These are phyloP conservation scores for Erebia palarica DNA, from an alignment of 2,888 invertebrate species.

Conservation along the genomic window DNA sequence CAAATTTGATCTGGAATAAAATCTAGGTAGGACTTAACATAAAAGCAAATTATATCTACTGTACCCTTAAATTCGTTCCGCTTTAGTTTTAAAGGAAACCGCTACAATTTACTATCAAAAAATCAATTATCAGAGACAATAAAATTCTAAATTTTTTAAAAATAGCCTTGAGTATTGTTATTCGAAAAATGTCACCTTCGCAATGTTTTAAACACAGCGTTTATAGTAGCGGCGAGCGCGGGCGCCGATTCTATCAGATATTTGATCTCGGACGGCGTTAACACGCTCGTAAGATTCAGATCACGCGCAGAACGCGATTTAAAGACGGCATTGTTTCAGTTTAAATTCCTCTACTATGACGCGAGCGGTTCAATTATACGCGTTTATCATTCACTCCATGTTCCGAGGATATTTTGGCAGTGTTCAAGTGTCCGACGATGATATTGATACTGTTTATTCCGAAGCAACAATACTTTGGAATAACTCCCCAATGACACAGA, in stretches of 20 bases:
- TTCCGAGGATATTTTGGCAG: slow-evolving; percentile 61
- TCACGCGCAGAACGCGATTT: slow-evolving; percentile 58
- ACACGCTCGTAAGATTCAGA: slow-evolving; percentile 50
- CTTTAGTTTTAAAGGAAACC: slow-evolving; percentile 1
- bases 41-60: no score
- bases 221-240: slow-evolving; percentile 23
- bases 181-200: slow-evolving; percentile 36
- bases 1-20: no score
- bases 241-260: slow-evolving; percentile 38
- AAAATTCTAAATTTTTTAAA: slow-evolving; percentile 3
- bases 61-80: background rate
- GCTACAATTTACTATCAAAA: background rate
- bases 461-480: slow-evolving; percentile 6
- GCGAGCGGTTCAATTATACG: slow-evolving; percentile 57
- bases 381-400: slow-evolving; percentile 55
- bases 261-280: slow-evolving; percentile 38
- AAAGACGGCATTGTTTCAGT: slow-evolving; percentile 75
- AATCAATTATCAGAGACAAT: background rate
- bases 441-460: slow-evolving; percentile 27
- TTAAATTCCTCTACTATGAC: slow-evolving; percentile 74
- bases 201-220: slow-evolving; percentile 17
- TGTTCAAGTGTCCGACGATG: slow-evolving; percentile 43
- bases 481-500: slow-evolving; percentile 5
- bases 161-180: slow-evolving; percentile 14
- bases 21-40: no score